These are phyloP conservation scores for Brachycybe producta DNA, from an alignment of 2,888 invertebrate species.

Conservation along the genomic window DNA sequence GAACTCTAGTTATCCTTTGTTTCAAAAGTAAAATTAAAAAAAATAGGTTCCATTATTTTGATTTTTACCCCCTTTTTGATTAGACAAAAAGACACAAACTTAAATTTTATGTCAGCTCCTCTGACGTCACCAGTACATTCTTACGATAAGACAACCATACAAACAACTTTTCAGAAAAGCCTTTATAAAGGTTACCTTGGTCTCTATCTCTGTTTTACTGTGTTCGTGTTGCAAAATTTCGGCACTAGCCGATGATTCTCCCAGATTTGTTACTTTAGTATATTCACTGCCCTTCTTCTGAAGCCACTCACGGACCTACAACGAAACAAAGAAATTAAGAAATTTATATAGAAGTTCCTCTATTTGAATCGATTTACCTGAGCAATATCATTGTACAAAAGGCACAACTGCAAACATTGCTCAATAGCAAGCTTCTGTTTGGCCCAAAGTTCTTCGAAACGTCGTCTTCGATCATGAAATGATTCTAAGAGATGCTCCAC, in stretches of 20 bases:
- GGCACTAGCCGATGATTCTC: constrained; percentile 57
- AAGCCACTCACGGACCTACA: constrained; percentile 46
- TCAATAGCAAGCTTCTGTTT: constrained; percentile 59
- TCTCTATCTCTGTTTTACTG: constrained; percentile 53
- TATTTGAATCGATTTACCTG: constrained; percentile 24
- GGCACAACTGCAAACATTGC: constrained; percentile 58
- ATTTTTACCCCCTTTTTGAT: no score
- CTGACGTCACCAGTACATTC: no score
- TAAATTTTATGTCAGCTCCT: not conserved
- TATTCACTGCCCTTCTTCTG: constrained; percentile 44
- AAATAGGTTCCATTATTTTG: no score
- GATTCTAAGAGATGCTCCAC: constrained; percentile 62
- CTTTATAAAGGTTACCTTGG: constrained; percentile 42
- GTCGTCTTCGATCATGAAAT: constrained; percentile 57
- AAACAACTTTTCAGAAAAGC: no score
- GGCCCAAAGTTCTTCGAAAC: constrained; percentile 52
- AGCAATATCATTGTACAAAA: constrained; percentile 56
- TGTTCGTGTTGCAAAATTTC: constrained; percentile 54
- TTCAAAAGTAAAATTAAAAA: no score
- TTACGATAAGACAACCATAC: no score
- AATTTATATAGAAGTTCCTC: not conserved
- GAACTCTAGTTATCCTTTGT: no score
- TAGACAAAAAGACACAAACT: no score
- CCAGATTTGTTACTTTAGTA: constrained; percentile 43
- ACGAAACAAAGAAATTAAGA: constrained; percentile 22